phyloP scores from a whole-genome alignment of 23 tunicate genomes.

The Oikopleura dioica region DNA sequence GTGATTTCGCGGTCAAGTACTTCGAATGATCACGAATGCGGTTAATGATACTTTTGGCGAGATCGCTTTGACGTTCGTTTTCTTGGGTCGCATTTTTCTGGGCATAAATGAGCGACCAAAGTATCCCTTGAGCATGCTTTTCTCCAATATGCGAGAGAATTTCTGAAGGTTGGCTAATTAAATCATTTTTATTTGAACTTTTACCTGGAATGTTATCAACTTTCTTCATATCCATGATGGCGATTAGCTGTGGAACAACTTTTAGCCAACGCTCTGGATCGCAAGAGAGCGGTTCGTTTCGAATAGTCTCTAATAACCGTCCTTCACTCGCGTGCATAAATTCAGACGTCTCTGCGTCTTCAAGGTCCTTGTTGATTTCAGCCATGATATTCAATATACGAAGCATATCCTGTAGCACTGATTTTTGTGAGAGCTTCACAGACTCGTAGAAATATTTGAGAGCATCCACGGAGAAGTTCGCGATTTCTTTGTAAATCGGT shows the following conservation, averaged over 20 bases:
- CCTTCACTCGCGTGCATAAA: too few relatives aligned
- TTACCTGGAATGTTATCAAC: conserved; percentile 2
- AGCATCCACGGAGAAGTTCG: neutral
- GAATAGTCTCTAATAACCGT: neutral
- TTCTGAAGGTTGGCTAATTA: too few relatives aligned
- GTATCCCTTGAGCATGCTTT: conserved; percentile 11
- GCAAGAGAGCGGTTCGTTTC: neutral
- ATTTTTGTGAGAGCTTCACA: neutral
- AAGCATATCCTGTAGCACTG: conserved; percentile 1
- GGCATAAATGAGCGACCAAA: conserved; percentile 6
- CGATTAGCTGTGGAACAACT: conserved; percentile 11
- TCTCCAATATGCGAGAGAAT: neutral
- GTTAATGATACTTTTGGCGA: neutral
- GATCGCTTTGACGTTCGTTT: neutral
- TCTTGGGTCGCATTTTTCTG: neutral
- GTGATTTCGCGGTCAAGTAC: too few relatives aligned
- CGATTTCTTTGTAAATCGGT: neutral
- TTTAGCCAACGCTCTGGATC: conserved; percentile 9
- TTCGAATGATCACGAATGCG: conserved; percentile 4
- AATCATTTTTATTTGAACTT: too few relatives aligned
- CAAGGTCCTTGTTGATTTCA: neutral
- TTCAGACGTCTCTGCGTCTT: neutral
- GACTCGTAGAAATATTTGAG: conserved; percentile 6
- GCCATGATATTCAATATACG: conserved; percentile 2
- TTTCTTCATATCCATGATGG: conserved; percentile 6